A percentile compares a stretch with the other conserved stretches of the same genome.
These are phyloP conservation scores for Muschampia staudingeri DNA, from an alignment of 2,888 invertebrate species.

Conservation along the genomic window DNA sequence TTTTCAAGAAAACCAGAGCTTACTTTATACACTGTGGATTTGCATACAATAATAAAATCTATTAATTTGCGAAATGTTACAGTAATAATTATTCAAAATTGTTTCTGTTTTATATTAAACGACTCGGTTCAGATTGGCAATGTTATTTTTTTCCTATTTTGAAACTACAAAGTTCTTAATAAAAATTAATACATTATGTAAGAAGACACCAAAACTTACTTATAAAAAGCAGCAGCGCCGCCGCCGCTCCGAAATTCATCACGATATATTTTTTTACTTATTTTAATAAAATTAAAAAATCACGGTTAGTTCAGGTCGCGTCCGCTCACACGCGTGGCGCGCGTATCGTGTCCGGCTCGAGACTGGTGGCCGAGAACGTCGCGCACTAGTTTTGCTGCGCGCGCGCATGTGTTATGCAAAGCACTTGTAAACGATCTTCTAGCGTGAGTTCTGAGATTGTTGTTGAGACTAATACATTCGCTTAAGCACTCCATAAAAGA, in stretches of 20 bases:
- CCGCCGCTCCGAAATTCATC: conserved; percentile 69
- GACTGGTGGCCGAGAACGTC: conserved; percentile 40
- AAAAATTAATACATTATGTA: not conserved
- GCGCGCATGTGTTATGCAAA: conserved; percentile 56
- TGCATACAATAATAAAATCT: too few species aligned
- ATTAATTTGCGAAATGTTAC: not conserved
- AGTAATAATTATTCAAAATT: not conserved
- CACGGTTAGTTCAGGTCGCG: conserved; percentile 6
- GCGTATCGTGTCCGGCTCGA: conserved; percentile 57
- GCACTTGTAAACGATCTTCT: conserved; percentile 33
- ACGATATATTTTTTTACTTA: conserved; percentile 50
- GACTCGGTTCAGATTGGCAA: too few species aligned
- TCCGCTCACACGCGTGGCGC: conserved; percentile 45
- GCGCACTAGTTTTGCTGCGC: conserved; percentile 48
- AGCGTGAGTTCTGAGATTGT: conserved; percentile 9
- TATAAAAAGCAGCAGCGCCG: conserved; percentile 73
- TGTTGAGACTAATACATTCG: not conserved
- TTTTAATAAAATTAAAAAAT: conserved; percentile 18
- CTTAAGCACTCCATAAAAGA: not conserved
- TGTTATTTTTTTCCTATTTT: too few species aligned
- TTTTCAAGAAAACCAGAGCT: not conserved
- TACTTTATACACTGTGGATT: not conserved
- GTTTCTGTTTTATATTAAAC: not conserved
- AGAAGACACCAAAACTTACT: conserved; percentile 72
- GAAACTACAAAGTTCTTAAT: not conserved